phyloP scores from a whole-genome alignment of 2,888 invertebrate species.

The Mesorhabditis spiculigera region DNA sequence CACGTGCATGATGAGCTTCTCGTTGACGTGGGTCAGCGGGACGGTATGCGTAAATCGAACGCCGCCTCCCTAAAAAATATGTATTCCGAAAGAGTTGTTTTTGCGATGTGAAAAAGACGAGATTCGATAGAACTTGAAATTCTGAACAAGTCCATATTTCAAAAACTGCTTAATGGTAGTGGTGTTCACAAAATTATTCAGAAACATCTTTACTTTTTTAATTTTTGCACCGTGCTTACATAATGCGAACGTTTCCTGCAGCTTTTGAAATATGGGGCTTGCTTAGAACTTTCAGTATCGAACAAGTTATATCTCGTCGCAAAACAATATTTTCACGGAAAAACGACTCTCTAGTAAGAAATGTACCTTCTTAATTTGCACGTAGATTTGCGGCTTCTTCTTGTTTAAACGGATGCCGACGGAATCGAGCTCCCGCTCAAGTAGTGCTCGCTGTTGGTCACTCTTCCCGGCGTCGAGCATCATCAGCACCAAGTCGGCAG shows the following conservation, averaged over 20 bases:
- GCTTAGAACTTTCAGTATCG: too few relatives aligned
- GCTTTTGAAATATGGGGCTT: too few relatives aligned
- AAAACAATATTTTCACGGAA: too few relatives aligned
- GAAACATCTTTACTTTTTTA: too few relatives aligned
- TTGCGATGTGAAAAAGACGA: too few relatives aligned
- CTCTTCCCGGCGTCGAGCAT: constrained; percentile 99
- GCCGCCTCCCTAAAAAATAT: constrained; percentile 68
- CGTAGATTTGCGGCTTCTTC: constrained; percentile 92
- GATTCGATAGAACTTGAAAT: too few relatives aligned
- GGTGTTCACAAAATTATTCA: too few relatives aligned
- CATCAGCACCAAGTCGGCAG: constrained; percentile 94
- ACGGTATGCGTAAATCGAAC: constrained; percentile 94
- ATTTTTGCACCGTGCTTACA: too few relatives aligned
- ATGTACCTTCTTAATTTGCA: constrained; percentile 71
- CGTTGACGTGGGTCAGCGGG: constrained; percentile 84
- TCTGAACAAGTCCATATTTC: too few relatives aligned
- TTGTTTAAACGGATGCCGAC: constrained; percentile 96
- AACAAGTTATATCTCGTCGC: too few relatives aligned
- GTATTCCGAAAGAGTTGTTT: neutral
- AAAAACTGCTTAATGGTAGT: too few relatives aligned
- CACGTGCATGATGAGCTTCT: constrained; percentile 95
- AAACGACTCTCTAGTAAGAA: neutral
- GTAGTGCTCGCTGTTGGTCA: constrained; percentile 73
- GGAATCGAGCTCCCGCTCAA: constrained; percentile 91
- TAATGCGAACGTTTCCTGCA: too few relatives aligned